Evolutionary conservation across 2,797 vertebrate species (phyloP), one percentile per base, ranked within the genome.

Genomic region (Phrynocephalus vlangalii): DNA sequence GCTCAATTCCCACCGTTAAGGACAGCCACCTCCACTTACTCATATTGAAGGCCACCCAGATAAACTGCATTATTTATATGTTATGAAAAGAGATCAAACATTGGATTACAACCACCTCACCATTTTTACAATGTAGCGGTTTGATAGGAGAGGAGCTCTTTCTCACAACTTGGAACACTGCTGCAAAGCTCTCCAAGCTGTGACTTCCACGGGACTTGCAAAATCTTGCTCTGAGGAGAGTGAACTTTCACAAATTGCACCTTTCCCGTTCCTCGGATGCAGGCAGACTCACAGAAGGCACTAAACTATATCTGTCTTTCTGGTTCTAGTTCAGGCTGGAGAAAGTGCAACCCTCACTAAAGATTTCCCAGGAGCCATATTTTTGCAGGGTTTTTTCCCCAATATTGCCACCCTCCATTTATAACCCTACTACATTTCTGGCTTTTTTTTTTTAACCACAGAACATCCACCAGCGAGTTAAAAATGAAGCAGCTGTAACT

Each of bases 61-160:
- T 50, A 16, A 38, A 33, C 7, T 33, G 22, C 20, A 71, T 80
- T 50, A 28, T 78, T 72, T 38, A 50, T 33, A 26, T 28, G 68
- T 50, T 60, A 79, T 72, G 60, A 63, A 63, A 1, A 50, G 68
- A 84, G 79, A 79, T 83, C 75, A 71, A 79, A 79, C 20, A 79
- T 9, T 78, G 81, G 48, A 20, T 83, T 83, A 60, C 81, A 83
- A 33, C 33, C 52, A 26, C 33, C 52, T 24, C 22, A 50, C 72
- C 33, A 87, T 87, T 87, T 88, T 79, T 66, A 83, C 22, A 83
- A 83, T 15, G 30, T 50, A n/a, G 66, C 7, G 50, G 28, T 79
- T 79, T 83, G 38, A 60, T 6, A 63, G 63, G 30, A 68, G 75
- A 52, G 67, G 30, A 79, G n/a, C 24, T 79, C n/a, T 79, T 88